These are phyloP conservation scores for Dipodomys merriami DNA, from an alignment of 2,113 vertebrate genomes.

Conservation along the genomic window DNA sequence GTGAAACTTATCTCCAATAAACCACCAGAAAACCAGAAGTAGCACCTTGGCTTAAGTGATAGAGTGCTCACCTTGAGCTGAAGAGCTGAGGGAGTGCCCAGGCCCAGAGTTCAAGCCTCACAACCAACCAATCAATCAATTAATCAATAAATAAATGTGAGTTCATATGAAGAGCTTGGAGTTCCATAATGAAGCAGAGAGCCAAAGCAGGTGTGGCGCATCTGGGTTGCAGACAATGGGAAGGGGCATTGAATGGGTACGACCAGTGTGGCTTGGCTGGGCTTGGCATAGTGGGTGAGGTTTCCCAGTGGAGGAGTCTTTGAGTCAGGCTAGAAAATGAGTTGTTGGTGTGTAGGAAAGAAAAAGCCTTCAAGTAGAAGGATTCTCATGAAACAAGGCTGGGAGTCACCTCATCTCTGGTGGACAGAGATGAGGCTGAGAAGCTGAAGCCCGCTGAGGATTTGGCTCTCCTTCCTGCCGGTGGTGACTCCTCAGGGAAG, in stretches of 20 bases:
- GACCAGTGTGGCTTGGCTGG: not conserved
- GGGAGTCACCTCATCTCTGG: not conserved
- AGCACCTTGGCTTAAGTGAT: too few relatives aligned
- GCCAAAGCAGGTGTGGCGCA: not conserved
- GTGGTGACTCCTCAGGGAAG: not conserved
- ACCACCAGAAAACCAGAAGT: too few relatives aligned
- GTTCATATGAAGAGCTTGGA: not conserved
- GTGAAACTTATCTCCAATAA: too few relatives aligned
- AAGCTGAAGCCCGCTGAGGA: not conserved
- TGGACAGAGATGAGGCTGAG: not conserved
- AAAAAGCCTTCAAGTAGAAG: not conserved
- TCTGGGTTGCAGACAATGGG: not conserved
- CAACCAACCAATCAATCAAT: too few relatives aligned
- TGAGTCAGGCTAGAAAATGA: not conserved
- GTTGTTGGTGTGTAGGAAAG: not conserved
- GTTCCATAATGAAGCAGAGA: not conserved
- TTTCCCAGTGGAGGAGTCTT: not conserved
- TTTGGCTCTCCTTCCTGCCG: not conserved
- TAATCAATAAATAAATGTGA: not conserved
- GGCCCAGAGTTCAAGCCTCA: too few relatives aligned
- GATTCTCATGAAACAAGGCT: too few relatives aligned
- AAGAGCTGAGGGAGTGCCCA: too few relatives aligned
- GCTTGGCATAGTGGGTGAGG: not conserved
- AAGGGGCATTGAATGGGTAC: not conserved
- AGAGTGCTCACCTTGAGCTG: too few relatives aligned